Conservation (phyloP, 2,113 vertebrate genomes). For the Macaca nemestrina region DNA sequence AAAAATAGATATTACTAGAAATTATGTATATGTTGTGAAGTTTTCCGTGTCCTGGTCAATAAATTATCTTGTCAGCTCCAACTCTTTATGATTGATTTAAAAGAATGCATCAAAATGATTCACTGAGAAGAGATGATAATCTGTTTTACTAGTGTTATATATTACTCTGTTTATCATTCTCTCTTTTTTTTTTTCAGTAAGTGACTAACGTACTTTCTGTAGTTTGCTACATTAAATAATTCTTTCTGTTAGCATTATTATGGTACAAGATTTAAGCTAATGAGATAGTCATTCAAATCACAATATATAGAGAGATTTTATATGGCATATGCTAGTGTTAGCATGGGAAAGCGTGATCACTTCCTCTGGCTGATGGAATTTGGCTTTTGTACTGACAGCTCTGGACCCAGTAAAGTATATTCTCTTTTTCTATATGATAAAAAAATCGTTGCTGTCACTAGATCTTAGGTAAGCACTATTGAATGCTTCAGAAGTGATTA, state of each 20-base stretch:
- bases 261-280: not conserved
- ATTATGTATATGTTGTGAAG: slow-evolving; percentile 61
- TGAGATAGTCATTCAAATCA: slow-evolving; percentile 41
- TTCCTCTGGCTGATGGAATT: slow-evolving; percentile 35
- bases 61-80: slow-evolving; percentile 81
- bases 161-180: slow-evolving; percentile 63
- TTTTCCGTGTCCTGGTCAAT: slow-evolving; percentile 64
- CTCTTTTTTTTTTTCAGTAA: not conserved
- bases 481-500: not conserved
- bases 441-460: not conserved
- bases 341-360: not conserved
- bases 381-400: slow-evolving; percentile 46
- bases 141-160: slow-evolving; percentile 65
- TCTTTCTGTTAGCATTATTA: not conserved
- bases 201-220: slow-evolving; percentile 3
- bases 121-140: slow-evolving; percentile 76
- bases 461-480: too few species aligned
- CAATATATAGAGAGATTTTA: fast-evolving
- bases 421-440: not conserved
- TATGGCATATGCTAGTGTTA: not conserved
- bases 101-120: slow-evolving; percentile 79
- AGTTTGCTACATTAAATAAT: slow-evolving; percentile 50
- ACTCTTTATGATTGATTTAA: slow-evolving; percentile 80
- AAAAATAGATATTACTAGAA: slow-evolving; percentile 73
- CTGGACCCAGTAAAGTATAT: not conserved